Percentiles rank a stretch among this genome's conserved stretches.
Conservation (phyloP, 1,140 invertebrate genomes). For the Tyrophagus putrescentiae region DNA sequence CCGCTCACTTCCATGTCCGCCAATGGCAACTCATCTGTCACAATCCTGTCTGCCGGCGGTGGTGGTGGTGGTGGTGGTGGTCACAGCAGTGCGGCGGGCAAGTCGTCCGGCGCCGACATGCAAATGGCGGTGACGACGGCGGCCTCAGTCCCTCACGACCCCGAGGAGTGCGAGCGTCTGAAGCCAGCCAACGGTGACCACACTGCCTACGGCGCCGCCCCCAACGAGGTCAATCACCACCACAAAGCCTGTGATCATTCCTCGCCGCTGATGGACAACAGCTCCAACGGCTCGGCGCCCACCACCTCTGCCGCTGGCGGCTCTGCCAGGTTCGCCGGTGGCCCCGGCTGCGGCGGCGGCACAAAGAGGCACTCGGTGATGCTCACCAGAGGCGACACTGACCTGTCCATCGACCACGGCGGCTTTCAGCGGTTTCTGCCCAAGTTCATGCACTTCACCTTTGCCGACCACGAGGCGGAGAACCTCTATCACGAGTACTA, state of each 20-base stretch:
- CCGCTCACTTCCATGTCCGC: too few species aligned
- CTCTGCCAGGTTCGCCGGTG: background rate
- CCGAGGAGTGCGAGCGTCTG: slow-evolving; percentile 2
- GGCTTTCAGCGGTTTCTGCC: slow-evolving; percentile 29
- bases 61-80: too few species aligned
- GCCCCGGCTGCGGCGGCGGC: background rate
- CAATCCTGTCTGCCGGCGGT: too few species aligned
- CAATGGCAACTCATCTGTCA: too few species aligned
- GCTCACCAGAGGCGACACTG: slow-evolving; percentile 14
- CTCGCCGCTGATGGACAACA: too few species aligned
- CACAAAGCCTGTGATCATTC: too few species aligned
- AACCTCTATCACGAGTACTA: slow-evolving; percentile 30
- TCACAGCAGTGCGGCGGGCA: too few species aligned
- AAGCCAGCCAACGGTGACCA: slow-evolving; percentile 6
- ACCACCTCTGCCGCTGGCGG: background rate
- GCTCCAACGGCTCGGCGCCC: too few species aligned
- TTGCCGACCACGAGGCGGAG: slow-evolving; percentile 29
- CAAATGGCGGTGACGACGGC: too few species aligned
- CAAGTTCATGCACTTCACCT: slow-evolving; percentile 28
- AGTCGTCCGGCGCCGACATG: too few species aligned
- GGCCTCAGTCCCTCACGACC: background rate
- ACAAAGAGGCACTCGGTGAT: slow-evolving; percentile 15
- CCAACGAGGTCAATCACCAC: too few species aligned
- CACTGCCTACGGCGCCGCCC: background rate
- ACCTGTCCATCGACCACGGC: slow-evolving; percentile 27